Conservation (phyloP, 1,140 invertebrate species). For the Procambarus clarkii region DNA sequence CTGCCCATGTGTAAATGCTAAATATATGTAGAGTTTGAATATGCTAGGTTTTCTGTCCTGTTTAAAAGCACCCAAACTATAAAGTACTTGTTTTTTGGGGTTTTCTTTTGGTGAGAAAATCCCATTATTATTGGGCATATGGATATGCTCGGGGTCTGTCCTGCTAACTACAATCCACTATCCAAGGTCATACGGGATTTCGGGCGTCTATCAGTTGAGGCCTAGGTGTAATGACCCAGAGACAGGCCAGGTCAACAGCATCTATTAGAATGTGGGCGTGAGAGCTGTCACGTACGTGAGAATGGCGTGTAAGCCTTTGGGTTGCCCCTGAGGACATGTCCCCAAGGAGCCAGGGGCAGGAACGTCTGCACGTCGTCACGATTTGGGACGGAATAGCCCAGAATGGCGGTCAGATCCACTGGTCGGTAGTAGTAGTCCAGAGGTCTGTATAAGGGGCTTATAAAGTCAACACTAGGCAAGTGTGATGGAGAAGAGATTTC, state of each 20-base stretch:
- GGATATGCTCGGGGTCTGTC: no score
- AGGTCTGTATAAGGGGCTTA: constrained; percentile 55
- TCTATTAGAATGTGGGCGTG: background rate
- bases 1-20: no score
- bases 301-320: background rate
- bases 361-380: constrained; percentile 50
- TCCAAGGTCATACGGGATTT: no score
- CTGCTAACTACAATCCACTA: no score
- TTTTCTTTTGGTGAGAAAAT: no score
- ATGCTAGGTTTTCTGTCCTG: no score
- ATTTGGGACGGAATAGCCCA: constrained; percentile 48
- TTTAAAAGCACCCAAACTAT: no score
- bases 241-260: background rate
- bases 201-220: no score
- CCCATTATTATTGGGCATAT: no score
- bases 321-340: constrained; percentile 33
- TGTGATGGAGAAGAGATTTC: constrained; percentile 28
- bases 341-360: constrained; percentile 53
- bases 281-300: background rate
- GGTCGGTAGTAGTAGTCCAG: constrained; percentile 61
- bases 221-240: no score
- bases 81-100: no score
- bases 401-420: constrained; percentile 42
- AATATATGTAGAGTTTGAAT: no score
- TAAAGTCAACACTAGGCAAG: constrained; percentile 37